Percentiles rank a stretch among this genome's conserved stretches.
These are phyloP conservation scores for Chaenocephalus aceratus DNA, from an alignment of 2,113 vertebrate genomes.

Conservation along the genomic window DNA sequence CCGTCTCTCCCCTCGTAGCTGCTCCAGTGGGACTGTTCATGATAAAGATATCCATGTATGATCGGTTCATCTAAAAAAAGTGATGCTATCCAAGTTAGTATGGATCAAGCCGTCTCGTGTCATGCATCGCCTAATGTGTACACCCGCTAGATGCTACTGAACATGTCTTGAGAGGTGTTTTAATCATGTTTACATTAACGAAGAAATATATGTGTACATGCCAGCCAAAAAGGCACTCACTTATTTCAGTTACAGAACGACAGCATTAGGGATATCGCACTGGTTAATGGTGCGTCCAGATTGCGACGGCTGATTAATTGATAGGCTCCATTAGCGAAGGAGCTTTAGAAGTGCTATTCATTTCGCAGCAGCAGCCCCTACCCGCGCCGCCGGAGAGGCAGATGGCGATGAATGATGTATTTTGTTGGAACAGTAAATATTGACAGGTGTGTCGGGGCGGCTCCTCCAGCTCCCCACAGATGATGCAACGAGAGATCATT, in stretches of 20 bases:
- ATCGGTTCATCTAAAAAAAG: too few species aligned
- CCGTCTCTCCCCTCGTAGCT: too few species aligned
- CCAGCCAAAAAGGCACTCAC: constrained; percentile 4
- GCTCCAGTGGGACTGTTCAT: too few species aligned
- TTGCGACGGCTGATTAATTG: constrained; percentile 76
- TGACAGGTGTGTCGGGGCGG: constrained; percentile 74
- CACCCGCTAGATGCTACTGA: too few species aligned
- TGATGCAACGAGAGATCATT: constrained; percentile 49
- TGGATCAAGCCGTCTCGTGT: too few species aligned
- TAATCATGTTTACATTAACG: constrained; percentile 34
- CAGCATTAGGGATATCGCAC: constrained; percentile 60
- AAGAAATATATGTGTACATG: constrained; percentile 18
- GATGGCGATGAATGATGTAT: constrained; percentile 82
- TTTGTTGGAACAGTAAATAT: constrained; percentile 83
- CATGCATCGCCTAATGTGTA: too few species aligned
- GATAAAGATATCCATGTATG: too few species aligned
- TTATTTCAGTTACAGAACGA: constrained; percentile 40
- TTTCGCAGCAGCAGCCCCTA: constrained; percentile 59
- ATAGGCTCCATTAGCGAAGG: constrained; percentile 77
- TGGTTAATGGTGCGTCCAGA: constrained; percentile 70
- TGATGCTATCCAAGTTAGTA: too few species aligned
- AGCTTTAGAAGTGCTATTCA: constrained; percentile 76
- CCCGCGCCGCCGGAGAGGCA: constrained; percentile 68
- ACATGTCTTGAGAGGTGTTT: constrained; percentile 1
- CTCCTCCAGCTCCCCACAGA: constrained; percentile 59